Evolutionary conservation across 2,888 invertebrate species (phyloP).

Genomic region (Macrophya annulata): DNA sequence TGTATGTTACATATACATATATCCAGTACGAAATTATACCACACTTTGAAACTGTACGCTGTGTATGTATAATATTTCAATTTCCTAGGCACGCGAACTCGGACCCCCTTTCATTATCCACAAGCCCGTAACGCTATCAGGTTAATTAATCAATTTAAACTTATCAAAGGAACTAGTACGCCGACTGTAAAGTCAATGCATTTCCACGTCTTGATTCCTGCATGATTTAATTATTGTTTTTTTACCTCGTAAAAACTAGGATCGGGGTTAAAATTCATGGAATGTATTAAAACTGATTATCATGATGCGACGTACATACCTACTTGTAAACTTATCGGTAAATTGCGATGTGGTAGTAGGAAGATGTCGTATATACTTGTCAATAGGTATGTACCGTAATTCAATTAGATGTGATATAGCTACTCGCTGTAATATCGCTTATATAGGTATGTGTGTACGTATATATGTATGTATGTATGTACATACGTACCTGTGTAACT

Average conservation of each 20-base stretch:
- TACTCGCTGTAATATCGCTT: background rate
- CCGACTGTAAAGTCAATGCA: background rate
- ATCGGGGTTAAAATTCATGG: background rate
- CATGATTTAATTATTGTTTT: background rate
- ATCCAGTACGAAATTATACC: background rate
- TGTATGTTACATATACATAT: background rate
- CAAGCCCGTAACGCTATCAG: conserved; percentile 41
- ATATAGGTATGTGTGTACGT: background rate
- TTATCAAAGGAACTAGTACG: conserved; percentile 33
- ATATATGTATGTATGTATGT: too few relatives aligned
- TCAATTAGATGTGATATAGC: conserved; percentile 65
- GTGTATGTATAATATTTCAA: conserved; percentile 15
- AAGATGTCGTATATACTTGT: conserved; percentile 41
- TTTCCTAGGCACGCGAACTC: conserved; percentile 38
- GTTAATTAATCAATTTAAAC: conserved; percentile 40
- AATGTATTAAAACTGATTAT: background rate
- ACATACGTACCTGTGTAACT: conserved; percentile 15
- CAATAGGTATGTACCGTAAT: conserved; percentile 61
- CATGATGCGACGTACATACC: background rate
- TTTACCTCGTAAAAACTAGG: background rate
- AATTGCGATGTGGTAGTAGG: background rate
- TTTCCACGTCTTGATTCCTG: background rate
- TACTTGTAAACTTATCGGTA: background rate
- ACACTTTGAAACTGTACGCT: background rate
- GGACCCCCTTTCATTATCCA: background rate